Evolutionary conservation across 37 sponge, comb jelly and placozoan species (phyloP).

Genomic region (Bolinopsis microptera): DNA sequence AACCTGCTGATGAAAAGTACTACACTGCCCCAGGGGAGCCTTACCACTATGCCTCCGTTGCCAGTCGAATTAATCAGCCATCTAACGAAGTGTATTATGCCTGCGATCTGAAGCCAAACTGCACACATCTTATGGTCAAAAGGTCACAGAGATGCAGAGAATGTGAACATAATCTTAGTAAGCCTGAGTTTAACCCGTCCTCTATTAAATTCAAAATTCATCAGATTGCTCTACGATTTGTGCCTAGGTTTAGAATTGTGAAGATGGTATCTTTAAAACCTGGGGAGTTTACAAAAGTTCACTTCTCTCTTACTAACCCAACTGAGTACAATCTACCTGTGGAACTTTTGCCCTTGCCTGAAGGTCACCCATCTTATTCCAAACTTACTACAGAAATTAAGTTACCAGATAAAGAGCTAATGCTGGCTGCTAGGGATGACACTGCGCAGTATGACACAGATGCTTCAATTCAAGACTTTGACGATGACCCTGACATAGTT

Average conservation of each 20-base stretch:
- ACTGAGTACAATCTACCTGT: constrained; percentile 53
- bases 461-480: background rate
- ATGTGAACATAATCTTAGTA: constrained; percentile 65
- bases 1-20: constrained; percentile 53
- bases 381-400: constrained; percentile 18
- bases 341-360: constrained; percentile 22
- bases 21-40: constrained; percentile 23
- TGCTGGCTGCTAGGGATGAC: constrained; percentile 61
- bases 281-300: constrained; percentile 9
- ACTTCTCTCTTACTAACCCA: constrained; percentile 52
- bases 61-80: constrained; percentile 13
- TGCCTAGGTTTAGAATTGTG: constrained; percentile 40
- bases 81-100: background rate
- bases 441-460: constrained; percentile 58
- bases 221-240: constrained; percentile 58
- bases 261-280: background rate
- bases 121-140: constrained; percentile 61
- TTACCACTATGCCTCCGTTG: constrained; percentile 34
- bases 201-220: constrained; percentile 67
- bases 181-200: constrained; percentile 66
- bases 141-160: constrained; percentile 56
- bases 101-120: constrained; percentile 23
- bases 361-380: background rate
- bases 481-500: constrained; percentile 65
- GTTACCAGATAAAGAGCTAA: constrained; percentile 24